phyloP scores from a whole-genome alignment of 2,888 invertebrate species.

The Plebejus melissa region DNA sequence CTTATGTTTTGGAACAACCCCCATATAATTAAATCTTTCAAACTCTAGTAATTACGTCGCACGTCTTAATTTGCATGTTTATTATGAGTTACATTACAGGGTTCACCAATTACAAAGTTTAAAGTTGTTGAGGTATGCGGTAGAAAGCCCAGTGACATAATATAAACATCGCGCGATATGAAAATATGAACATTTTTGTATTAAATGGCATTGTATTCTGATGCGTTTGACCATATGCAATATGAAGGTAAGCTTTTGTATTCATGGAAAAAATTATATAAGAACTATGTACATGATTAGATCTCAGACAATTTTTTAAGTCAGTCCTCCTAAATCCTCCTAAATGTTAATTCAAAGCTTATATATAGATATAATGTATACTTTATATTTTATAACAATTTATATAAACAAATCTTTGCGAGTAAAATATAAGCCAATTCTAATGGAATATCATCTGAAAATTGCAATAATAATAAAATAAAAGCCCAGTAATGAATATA shows the following conservation, averaged over 20 bases:
- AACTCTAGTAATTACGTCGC: slow-evolving; percentile 35
- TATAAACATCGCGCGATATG: too few relatives aligned
- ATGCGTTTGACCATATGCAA: too few relatives aligned
- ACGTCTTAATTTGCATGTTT: slow-evolving; percentile 33
- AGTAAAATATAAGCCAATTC: neutral
- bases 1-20: too few relatives aligned
- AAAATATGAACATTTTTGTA: too few relatives aligned
- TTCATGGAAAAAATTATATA: too few relatives aligned
- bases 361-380: neutral
- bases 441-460: neutral
- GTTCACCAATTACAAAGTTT: neutral
- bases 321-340: too few relatives aligned
- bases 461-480: slow-evolving; percentile 21
- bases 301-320: too few relatives aligned
- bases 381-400: neutral
- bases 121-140: neutral
- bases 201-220: too few relatives aligned
- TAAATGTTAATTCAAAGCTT: too few relatives aligned
- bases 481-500: slow-evolving; percentile 19
- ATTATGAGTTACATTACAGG: slow-evolving; percentile 17
- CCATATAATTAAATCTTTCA: neutral
- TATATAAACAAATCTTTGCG: neutral
- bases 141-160: too few relatives aligned
- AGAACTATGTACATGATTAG: too few relatives aligned
- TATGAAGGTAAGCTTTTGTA: too few relatives aligned